phyloP scores from a whole-genome alignment of 2,888 invertebrate species.

The Diadegma fenestrale region DNA sequence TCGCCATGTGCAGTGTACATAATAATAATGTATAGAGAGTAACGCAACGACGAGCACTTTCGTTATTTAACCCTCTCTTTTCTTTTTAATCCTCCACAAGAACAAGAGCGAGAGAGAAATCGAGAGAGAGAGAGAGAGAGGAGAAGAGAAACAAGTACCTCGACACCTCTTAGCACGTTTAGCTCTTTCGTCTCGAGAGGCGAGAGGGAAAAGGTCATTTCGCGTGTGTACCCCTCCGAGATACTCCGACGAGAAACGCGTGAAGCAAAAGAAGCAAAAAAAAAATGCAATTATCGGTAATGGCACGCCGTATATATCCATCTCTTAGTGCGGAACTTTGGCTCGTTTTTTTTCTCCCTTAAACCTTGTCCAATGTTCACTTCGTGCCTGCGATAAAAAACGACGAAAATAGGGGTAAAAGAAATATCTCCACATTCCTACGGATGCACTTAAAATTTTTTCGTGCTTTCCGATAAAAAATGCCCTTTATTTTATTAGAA shows the following conservation, averaged over 20 bases:
- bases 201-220: conserved; percentile 23
- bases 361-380: not conserved
- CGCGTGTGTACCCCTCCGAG: not conserved
- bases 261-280: conserved; percentile 17
- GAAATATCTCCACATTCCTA: not conserved
- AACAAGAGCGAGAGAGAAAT: not conserved
- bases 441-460: not conserved
- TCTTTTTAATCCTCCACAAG: conserved; percentile 65
- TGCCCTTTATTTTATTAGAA: not conserved
- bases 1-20: conserved; percentile 37
- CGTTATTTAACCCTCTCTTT: conserved; percentile 58
- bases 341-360: not conserved
- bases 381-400: not conserved
- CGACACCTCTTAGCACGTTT: conserved; percentile 62
- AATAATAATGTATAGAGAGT: conserved; percentile 37
- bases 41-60: conserved; percentile 56
- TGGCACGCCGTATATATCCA: conserved; percentile 51
- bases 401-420: not conserved
- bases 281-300: conserved; percentile 70
- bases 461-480: not conserved
- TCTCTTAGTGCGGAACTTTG: conserved; percentile 34
- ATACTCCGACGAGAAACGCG: conserved; percentile 22
- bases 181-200: conserved; percentile 54
- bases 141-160: conserved; percentile 19
- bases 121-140: not conserved